phyloP scores from a whole-genome alignment of 2,113 vertebrate genomes.

The Centropus bengalensis region DNA sequence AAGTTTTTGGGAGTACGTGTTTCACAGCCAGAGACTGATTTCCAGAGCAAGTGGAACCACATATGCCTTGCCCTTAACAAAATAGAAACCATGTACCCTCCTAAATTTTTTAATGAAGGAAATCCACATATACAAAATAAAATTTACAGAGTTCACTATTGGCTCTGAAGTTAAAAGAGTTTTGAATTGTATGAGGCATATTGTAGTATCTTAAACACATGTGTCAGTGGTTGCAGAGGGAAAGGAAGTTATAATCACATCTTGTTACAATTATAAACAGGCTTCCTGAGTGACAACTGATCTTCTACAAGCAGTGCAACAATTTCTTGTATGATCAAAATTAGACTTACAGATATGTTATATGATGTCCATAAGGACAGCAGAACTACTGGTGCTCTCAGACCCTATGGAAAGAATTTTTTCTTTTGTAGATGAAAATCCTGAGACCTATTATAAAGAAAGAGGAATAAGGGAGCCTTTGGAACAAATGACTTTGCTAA shows the following conservation, averaged over 20 bases:
- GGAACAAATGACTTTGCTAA: not conserved
- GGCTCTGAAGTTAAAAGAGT: not conserved
- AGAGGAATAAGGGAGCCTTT: not conserved
- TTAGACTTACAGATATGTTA: not conserved
- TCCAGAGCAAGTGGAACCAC: not conserved
- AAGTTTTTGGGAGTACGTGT: too few species aligned
- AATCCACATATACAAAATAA: not conserved
- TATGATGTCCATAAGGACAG: not conserved
- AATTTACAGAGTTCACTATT: not conserved
- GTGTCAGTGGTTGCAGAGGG: not conserved
- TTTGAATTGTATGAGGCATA: not conserved
- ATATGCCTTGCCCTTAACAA: not conserved
- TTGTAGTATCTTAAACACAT: not conserved
- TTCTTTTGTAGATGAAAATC: not conserved
- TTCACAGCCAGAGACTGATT: not conserved
- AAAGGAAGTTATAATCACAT: not conserved
- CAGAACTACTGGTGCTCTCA: not conserved
- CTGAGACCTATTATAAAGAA: conserved; percentile 24
- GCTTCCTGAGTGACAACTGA: not conserved
- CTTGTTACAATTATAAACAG: not conserved
- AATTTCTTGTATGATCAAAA: not conserved
- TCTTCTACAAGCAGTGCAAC: not conserved
- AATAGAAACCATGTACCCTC: not conserved
- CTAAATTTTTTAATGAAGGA: not conserved
- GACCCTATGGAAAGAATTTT: not conserved